Conservation (phyloP, 2,113 vertebrate species). For the Accipiter virgatus region DNA sequence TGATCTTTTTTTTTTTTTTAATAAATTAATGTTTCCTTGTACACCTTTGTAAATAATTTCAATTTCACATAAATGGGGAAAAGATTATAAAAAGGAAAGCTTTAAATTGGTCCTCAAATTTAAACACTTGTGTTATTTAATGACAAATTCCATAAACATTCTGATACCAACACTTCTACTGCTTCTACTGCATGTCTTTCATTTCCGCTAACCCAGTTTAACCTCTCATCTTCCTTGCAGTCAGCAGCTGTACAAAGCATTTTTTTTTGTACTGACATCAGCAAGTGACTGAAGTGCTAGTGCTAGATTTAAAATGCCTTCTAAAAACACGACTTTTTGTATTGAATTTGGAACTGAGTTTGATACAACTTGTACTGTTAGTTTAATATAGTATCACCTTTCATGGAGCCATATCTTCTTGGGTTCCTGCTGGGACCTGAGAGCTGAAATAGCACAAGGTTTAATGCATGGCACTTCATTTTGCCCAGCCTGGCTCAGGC, state of each 20-base stretch:
- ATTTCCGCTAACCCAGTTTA: conserved; percentile 31
- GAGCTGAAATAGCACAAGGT: conserved; percentile 39
- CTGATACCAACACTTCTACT: conserved; percentile 60
- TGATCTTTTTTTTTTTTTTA: not conserved
- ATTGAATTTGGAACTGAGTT: conserved; percentile 41
- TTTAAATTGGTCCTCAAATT: conserved; percentile 41
- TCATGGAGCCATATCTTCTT: conserved; percentile 7
- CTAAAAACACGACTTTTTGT: not conserved
- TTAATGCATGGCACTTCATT: conserved; percentile 48
- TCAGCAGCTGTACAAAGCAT: conserved; percentile 41
- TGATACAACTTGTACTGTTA: conserved; percentile 55
- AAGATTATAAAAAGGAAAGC: conserved; percentile 26
- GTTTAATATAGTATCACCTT: conserved; percentile 57
- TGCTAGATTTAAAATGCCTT: conserved; percentile 22
- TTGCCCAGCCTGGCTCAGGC: conserved; percentile 33
- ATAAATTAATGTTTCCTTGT: conserved; percentile 32
- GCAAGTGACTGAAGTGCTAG: conserved; percentile 20
- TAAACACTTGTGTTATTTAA: conserved; percentile 65
- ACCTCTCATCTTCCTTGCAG: conserved; percentile 50
- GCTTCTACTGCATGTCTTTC: conserved; percentile 30
- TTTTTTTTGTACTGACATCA: conserved; percentile 37
- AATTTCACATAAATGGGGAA: conserved; percentile 39
- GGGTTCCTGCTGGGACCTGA: conserved; percentile 33
- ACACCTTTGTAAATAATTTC: conserved; percentile 56
- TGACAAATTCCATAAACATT: conserved; percentile 66